Base-by-base conservation (phyloP, 37 sponge, comb jelly and placozoan genomes). In the Mnemiopsis leidyi region DNA sequence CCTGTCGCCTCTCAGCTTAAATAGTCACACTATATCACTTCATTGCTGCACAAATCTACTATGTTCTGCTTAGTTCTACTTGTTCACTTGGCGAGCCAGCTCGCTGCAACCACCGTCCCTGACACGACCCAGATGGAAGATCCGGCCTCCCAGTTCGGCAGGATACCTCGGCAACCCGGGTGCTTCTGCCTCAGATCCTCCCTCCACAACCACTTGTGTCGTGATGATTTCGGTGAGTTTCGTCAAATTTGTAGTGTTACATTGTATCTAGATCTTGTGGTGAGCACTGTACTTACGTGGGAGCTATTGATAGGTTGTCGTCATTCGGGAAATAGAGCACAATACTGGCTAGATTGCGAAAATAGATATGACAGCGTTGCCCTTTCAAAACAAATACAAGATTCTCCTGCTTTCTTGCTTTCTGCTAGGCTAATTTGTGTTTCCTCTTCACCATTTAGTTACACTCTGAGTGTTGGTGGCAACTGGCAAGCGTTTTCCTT, bases 21-120 rank as follows among this genome's bases (percentile, higher is more conserved):
- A 69, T 69, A 69, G 73, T 69, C 73, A 69, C 73, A 69, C 73
- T 69, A 69, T 69, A 69, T 69, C 73, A 69, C 73, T 69, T 69
- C 73, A 28, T 16, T 25, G 73, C 73, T 69, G 29, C 29, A 69
- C 73, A 69, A 21, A 69, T 21, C 73, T 20, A 69, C 24, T 69
- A 69, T 69, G 73, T 69, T 69, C 73, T 69, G 73, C 28, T 69
- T 69, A 69, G 73, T 69, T 69, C 28, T 25, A 28, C 73, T 69
- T 20, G 73, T 69, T 25, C 73, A 69, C 24, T 69, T 69, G 2
- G 24, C 28, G 24, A 69, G 73, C 24, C 24, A 5, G 73, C 24
- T 69, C 73, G 28, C 29, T 25, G 73, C 28, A 69, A n/a, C 73
- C 21, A 25, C 73, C 28, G 3, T 69, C n/a, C 9, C 21, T 20